These are phyloP conservation scores for Hafferia zeledoni DNA, from an alignment of 2,797 vertebrate species.

Conservation along the genomic window DNA sequence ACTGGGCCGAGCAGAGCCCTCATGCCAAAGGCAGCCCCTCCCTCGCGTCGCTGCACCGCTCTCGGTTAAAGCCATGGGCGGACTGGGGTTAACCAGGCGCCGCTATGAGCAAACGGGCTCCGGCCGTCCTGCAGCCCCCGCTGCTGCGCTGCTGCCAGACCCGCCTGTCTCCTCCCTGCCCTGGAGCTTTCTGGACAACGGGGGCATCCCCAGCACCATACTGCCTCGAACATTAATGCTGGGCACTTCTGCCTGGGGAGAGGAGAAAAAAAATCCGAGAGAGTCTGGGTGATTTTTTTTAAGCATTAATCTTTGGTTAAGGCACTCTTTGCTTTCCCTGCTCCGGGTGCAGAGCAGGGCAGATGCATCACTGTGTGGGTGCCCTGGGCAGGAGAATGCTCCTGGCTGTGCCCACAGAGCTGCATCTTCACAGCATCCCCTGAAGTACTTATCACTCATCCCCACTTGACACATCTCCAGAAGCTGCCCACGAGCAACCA, in stretches of 20 bases:
- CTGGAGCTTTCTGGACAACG: not conserved
- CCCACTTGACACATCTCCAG: not conserved
- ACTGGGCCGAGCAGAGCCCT: constrained; percentile 20
- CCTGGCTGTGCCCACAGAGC: not conserved
- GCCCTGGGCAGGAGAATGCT: not conserved
- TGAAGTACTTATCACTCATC: rapidly evolving
- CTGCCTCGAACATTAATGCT: not conserved
- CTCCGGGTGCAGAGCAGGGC: not conserved
- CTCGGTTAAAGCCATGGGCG: constrained; percentile 48
- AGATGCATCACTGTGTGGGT: rapidly evolving
- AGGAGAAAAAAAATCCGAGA: not conserved
- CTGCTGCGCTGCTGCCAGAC: not conserved
- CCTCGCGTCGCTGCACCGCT: not conserved
- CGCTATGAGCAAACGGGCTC: constrained; percentile 35
- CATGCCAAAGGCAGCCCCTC: constrained; percentile 23
- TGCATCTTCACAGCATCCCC: not conserved
- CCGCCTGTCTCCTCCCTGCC: not conserved
- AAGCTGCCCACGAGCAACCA: not conserved
- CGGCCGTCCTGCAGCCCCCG: rapidly evolving
- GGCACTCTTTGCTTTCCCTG: not conserved
- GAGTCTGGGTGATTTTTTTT: not conserved
- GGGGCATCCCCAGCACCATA: rapidly evolving
- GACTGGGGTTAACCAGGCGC: constrained; percentile 37
- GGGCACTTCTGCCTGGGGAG: not conserved
- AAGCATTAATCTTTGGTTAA: not conserved